Evolutionary conservation across 2,888 invertebrate species (phyloP), one percentile per base, ranked within the genome.

Genomic region (Beris morrisii): DNA sequence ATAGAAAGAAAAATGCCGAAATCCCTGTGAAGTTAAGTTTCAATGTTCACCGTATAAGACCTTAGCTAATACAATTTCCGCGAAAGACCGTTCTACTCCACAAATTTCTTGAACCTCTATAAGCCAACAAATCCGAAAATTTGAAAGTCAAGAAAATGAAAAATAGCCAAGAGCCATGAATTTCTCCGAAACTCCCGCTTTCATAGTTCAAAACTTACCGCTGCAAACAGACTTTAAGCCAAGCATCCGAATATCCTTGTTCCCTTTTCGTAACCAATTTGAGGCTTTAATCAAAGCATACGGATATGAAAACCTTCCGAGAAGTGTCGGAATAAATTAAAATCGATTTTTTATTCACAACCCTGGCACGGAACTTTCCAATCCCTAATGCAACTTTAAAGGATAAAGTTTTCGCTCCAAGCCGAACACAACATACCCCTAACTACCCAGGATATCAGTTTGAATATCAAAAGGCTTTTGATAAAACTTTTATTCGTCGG

Each of bases 271-370:
- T 5, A 53, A 7, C 28, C 28, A 12, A 28, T 53, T 15, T 53
- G 53, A 22, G 53, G 28, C 15, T 13, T 13, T 53, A 53, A 53
- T 53, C 22, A 53, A 53, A 53, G 28, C 22, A 9, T 15, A 7
- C 5, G 53, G 28, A 22, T 53, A 53, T 53, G 28, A 53, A 53
- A 53, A 28, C 53, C 53, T 22, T 12, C 13, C 38, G 28, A 28
- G 53, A 22, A 53, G 53, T 53, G 53, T 53, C 53, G 1, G 53
- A 53, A 53, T 53, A 53, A 53, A 53, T 53, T 53, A 53, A 53
- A 53, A 53, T 53, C 53, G 53, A 53, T 53, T 22, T 53, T 22
- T 53, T 53, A 53, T 53, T 22, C 28, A 53, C 28, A 6, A 4
- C n/a, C 5, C 11, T 3, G 15, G 48, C n/a, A 12, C 48, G 2